phyloP scores from a whole-genome alignment of 2,888 invertebrate species.

The Synergus laeviventris region DNA sequence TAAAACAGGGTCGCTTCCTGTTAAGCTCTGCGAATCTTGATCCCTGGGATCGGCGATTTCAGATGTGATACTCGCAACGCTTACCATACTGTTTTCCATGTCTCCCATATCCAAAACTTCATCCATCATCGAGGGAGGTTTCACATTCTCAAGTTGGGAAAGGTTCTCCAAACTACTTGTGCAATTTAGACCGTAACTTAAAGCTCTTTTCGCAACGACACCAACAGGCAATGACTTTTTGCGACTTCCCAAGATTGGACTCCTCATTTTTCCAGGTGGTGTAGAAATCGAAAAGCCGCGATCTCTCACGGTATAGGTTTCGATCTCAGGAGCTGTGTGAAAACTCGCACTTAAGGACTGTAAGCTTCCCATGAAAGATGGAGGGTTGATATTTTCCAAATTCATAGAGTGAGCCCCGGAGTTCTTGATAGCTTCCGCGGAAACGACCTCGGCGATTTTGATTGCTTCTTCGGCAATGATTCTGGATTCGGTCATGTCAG shows the following conservation, averaged over 20 bases:
- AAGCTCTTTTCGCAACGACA: constrained; percentile 84
- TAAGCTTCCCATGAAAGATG: constrained; percentile 85
- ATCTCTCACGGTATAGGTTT: constrained; percentile 32
- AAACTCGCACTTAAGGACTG: constrained; percentile 78
- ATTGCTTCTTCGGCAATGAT: constrained; percentile 87
- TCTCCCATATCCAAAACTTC: constrained; percentile 79
- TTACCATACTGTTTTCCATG: constrained; percentile 89
- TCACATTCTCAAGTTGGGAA: constrained; percentile 87
- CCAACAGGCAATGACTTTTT: constrained; percentile 85
- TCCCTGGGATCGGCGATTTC: constrained; percentile 83
- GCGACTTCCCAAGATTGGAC: constrained; percentile 62
- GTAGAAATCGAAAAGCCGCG: background rate
- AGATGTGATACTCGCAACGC: constrained; percentile 89
- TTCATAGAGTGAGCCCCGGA: constrained; percentile 79
- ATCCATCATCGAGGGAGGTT: constrained; percentile 90
- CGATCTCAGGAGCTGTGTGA: constrained; percentile 38
- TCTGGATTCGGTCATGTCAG: constrained; percentile 81
- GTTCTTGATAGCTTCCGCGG: constrained; percentile 66
- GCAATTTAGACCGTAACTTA: constrained; percentile 78
- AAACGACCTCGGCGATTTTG: constrained; percentile 81
- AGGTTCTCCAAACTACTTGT: constrained; percentile 82
- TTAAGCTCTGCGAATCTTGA: constrained; percentile 73
- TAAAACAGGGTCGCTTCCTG: constrained; percentile 76
- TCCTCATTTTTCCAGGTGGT: constrained; percentile 17
- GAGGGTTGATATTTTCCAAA: constrained; percentile 86